Evolutionary conservation across 2,888 invertebrate genomes (phyloP), one percentile per base, ranked within the genome.

Genomic region (Tipula lateralis): DNA sequence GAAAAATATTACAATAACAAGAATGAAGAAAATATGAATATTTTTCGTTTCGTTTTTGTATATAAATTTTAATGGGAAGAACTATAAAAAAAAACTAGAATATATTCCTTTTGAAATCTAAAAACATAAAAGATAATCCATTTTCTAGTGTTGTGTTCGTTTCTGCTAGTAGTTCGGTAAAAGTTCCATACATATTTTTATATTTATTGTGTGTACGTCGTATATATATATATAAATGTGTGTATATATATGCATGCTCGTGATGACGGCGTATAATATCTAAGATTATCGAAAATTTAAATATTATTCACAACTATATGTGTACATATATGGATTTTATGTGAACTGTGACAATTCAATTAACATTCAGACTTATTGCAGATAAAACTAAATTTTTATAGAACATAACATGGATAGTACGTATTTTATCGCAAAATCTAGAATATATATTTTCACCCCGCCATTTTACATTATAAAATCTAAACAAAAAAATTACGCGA

Each of bases 1-100:
- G 16, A 44, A 44, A 44, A 44, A 44, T 44, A 44, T 44, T 44
- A n/a, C n/a, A n/a, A n/a, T n/a, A 44, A 44, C 44, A 44, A 66
- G 24, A 66, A 24, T n/a, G 66, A 24, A 66, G 24, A 66, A 24
- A 66, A 66, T 66, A 24, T 66, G 66, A 66, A 66, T 66, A 66
- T 66, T 66, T 50, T 66, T 66, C 24, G 66, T 24, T 66, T 9
- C 2, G 13, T 9, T 7, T 32, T 50, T 12, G 9, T 24, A 66
- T 66, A 66, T 66, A 66, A 19, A 66, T 66, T 66, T 66, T 24
- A 19, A 66, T 66, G 66, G 24, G 66, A 66, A 66, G 24, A 66
- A 66, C 66, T 66, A 66, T 24, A 66, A 66, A 66, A n/a, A 44
- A 44, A 50, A 50, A 66, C 24, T 66, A 66, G 66, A 66, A 66